Base-by-base conservation (phyloP, 2,113 vertebrate species). In the Chloroceryle aenea region DNA sequence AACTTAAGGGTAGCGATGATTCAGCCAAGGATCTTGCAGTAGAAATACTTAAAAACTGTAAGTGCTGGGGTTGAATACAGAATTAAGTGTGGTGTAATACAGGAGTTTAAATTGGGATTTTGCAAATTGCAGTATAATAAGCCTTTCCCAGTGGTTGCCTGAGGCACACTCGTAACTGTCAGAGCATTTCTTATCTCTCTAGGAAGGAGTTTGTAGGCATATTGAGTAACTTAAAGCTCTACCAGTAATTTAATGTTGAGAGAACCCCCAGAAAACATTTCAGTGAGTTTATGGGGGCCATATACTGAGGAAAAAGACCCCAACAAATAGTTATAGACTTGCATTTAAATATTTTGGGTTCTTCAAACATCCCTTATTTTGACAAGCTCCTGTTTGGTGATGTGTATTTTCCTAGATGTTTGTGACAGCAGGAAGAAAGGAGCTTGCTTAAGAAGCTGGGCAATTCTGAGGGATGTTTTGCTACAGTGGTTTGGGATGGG, bases 21-120 rank as follows among this genome's bases (percentile, higher is more conserved):
- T 78, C 87, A 27, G 61, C 98, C n/a, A 97, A 98, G 95, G 97
- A 98, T 30, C 98, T 99, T 63, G 98, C 99, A 55, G 89, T 97
- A 89, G 97, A 98, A 92, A 98, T 99, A 87, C 97, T 99, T 30
- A 97, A 98, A 43, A 99, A 98, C 97, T 99, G 99, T 99, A 97
- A 99, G 99, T 95, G 32, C 85, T 86, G 71, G 56, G 45, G 6
- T 10, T 58, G 63, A 75, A 45, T 67, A 13, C 50, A 48, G 26
- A 59, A 30, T 77, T 40, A 52, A n/a, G 30, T 52, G 25, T 75
- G 85, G 21, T 50, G 56, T 38, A 38, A 59, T 45, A 27, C 13
- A 21, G 42, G 15, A 18, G 30, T 88, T 77, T 15, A 72, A 67
- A 76, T 56, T 52, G 22, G 23, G 66, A 53, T 64, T 73, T 83